Base-by-base conservation (phyloP, 2,797 vertebrate genomes). In the Synanceia verrucosa region DNA sequence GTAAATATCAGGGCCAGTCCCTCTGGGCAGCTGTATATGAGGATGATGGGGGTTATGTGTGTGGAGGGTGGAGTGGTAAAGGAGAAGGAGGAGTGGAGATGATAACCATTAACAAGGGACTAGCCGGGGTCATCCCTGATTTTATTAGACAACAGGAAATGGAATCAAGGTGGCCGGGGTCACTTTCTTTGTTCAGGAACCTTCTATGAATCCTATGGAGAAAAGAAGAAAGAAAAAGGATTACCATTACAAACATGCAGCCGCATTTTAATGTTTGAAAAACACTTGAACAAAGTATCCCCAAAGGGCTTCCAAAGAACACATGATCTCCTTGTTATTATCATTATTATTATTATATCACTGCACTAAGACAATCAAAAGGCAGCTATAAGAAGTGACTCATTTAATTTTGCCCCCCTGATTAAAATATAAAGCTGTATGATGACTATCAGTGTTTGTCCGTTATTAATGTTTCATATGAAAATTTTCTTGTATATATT, bases 121-220 rank as follows among this genome's bases (percentile, higher is more conserved):
- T 64, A n/a, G 31, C 53, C 4, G 51, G 70, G 82, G 78, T 87
- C 85, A 73, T 36, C 41, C 13, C n/a, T 85, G 81, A 81, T 86
- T 86, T 85, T 75, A 88, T 83, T 82, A 80, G 76, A 80, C 67
- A 76, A 76, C 66, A 70, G 67, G 55, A 84, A 81, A 86, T 80
- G 59, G 80, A 81, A 71, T 75, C 58, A 70, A 48, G 28, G 62
- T 62, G 75, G 63, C 51, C 47, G 57, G 34, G 72, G 60, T 78
- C 41, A 1, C 36, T 44, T 37, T 76, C 76, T 81, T 81, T 85
- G 79, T 82, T 73, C 67, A 6, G 41, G 39, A 73, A 78, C 73
- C 46, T 60, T 57, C 21, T 46, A 67, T 53, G 50, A 65, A 59
- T 74, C 68, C 57, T 55, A 14, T 9, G 4, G 51, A 26, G 44